Percentiles rank a stretch among this genome's conserved stretches.
These are phyloP conservation scores for Odontothrips loti DNA, from an alignment of 2,888 invertebrate species.

Conservation along the genomic window DNA sequence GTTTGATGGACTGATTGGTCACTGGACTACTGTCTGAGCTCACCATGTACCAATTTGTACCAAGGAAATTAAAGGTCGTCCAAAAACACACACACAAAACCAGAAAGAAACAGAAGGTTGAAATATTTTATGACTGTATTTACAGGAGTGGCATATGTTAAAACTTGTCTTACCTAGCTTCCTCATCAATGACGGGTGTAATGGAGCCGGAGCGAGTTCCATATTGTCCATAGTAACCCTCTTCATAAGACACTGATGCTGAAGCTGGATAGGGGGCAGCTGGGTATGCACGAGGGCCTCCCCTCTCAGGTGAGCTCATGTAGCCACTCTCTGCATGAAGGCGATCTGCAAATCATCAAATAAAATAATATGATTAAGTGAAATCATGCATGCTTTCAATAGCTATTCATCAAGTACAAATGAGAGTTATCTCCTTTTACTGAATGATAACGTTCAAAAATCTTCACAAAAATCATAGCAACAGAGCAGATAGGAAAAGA, in stretches of 20 bases:
- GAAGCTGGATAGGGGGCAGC: slow-evolving; percentile 46
- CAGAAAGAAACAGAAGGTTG: background rate
- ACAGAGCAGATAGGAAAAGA: too few species aligned
- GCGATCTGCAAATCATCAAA: slow-evolving; percentile 44
- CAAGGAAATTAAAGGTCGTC: too few species aligned
- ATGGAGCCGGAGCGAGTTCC: slow-evolving; percentile 61
- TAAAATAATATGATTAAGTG: background rate
- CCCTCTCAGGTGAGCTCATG: slow-evolving; percentile 82
- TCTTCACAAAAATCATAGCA: too few species aligned
- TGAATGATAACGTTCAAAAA: too few species aligned
- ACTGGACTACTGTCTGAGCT: too few species aligned
- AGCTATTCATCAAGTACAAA: too few species aligned
- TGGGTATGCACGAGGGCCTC: slow-evolving; percentile 45
- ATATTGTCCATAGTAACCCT: slow-evolving; percentile 82
- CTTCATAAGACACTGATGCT: slow-evolving; percentile 71
- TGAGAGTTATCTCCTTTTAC: too few species aligned
- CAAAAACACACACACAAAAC: too few species aligned
- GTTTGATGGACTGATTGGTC: too few species aligned
- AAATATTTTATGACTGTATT: background rate
- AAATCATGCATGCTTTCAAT: too few species aligned
- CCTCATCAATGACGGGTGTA: slow-evolving; percentile 89
- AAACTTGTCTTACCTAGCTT: slow-evolving; percentile 60
- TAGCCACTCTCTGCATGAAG: slow-evolving; percentile 63
- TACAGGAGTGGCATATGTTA: background rate
- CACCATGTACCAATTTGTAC: too few species aligned